Percentiles rank a stretch among this genome's conserved stretches.
Evolutionary conservation across 2,113 vertebrate genomes (phyloP).

Genomic region (Oreochromis tanganicae): DNA sequence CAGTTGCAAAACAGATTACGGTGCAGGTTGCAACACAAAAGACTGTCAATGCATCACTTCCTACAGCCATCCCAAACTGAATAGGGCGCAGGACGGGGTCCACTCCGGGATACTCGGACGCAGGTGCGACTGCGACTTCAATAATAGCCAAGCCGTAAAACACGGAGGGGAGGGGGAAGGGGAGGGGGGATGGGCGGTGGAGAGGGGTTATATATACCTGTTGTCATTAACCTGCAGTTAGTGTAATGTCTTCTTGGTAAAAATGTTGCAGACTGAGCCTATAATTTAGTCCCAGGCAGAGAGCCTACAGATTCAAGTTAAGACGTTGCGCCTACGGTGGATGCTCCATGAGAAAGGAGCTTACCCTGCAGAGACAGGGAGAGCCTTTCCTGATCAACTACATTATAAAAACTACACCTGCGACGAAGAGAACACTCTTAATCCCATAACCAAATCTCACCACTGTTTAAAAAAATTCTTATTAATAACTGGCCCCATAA

Average conservation of each 20-base stretch:
- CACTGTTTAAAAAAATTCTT: rapidly evolving
- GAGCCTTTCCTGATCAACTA: neutral
- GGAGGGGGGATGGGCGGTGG: neutral
- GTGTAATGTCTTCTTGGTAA: neutral
- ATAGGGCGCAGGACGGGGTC: conserved; percentile 60
- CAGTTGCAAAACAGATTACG: conserved; percentile 81
- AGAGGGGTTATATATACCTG: conserved; percentile 27
- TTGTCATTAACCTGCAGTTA: conserved; percentile 38
- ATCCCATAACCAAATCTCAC: neutral
- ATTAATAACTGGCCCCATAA: neutral
- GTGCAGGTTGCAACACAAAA: conserved; percentile 71
- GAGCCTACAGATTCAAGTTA: rapidly evolving
- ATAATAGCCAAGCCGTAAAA: conserved; percentile 53
- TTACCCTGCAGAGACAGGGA: neutral
- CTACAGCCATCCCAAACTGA: conserved; percentile 66
- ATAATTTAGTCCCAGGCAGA: neutral
- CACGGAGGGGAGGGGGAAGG: neutral
- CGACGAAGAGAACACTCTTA: rapidly evolving
- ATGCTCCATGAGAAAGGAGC: neutral
- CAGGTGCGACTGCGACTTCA: conserved; percentile 68
- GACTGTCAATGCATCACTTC: conserved; percentile 71
- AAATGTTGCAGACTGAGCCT: neutral
- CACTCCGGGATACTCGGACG: conserved; percentile 43
- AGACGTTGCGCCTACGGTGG: neutral
- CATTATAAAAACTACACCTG: neutral